These are phyloP conservation scores for Pluvianellus socialis DNA, from an alignment of 2,113 vertebrate species.

Conservation along the genomic window DNA sequence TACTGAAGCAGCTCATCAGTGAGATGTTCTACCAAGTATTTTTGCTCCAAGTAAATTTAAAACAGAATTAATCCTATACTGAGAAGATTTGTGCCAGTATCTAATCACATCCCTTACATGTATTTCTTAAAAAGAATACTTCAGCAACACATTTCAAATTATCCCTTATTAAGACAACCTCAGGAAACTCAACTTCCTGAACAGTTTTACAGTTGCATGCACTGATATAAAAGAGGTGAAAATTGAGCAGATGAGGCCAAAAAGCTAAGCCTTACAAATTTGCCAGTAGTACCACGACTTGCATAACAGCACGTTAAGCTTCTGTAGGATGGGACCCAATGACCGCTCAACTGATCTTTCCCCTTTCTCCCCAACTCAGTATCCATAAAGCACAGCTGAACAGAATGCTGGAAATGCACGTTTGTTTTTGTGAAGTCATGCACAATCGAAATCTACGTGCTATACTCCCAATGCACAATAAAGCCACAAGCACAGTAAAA, in stretches of 20 bases:
- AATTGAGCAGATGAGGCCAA: not conserved
- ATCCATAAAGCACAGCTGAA: not conserved
- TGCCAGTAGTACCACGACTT: not conserved
- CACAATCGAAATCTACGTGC: slow-evolving; percentile 2
- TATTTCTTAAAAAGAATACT: not conserved
- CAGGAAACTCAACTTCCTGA: not conserved
- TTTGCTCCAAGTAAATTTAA: not conserved
- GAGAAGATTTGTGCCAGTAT: not conserved
- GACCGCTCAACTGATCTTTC: not conserved
- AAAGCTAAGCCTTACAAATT: not conserved
- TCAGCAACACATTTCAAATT: not conserved
- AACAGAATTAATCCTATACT: not conserved
- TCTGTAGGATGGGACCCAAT: not conserved
- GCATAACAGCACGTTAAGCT: not conserved
- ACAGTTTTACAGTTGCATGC: not conserved
- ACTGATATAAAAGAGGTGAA: not conserved
- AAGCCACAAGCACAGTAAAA: slow-evolving; percentile 52
- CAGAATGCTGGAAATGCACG: not conserved
- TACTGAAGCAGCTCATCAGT: not conserved
- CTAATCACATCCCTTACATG: not conserved
- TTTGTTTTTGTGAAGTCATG: slow-evolving; percentile 4
- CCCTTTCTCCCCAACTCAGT: not conserved
- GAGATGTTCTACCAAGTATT: not conserved
- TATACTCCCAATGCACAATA: not conserved
- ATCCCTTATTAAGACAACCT: not conserved